Evolutionary conservation across 2,113 vertebrate species (phyloP), one percentile per base, ranked within the genome.

Genomic region (Psilopsiagon aurifrons): DNA sequence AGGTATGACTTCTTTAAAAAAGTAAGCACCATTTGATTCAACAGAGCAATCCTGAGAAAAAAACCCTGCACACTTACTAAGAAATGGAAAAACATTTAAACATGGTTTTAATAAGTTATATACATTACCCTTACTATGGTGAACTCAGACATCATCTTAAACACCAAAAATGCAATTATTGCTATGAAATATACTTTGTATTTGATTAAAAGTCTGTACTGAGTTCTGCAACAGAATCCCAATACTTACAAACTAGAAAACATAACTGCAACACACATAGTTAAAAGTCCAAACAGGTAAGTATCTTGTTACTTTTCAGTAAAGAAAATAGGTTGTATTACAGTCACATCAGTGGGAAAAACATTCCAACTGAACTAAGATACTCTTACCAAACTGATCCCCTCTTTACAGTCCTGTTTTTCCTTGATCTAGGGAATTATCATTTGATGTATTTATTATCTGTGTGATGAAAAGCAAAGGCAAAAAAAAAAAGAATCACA

Each of bases 381-480:
- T 54, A 88, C 63, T 95, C 95, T 97, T 94, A 97, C 85, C 88
- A 92, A 96, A 96, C 95, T 92, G 88, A 94, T 88, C 80, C 95
- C 91, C 92, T 95, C 95, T 93, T 95, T 95, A 97, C 86, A 95
- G 86, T 92, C 83, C 88, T 95, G 92, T 68, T 95, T 94, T 96
- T 86, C 89, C 94, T 97, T 95, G 94, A 96, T 94, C 93, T 94
- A 96, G 91, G 88, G 46, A 90, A 94, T 92, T 92, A 96, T 29
- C 86, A 93, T 97, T 92, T 95, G 86, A 67, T 94, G 91, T 94
- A 75, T 68, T 94, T 93, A 94, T 95, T 93, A 94, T 95, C 86
- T 95, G 88, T 82, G 71, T 67, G 95, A 96, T 88, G 51, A 94
- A 97, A 96, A 96, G 94, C 91, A 94, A 95, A 97, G 86, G 96